Conservation (phyloP, 2,113 vertebrate genomes). For the Ceratotherium simum region DNA sequence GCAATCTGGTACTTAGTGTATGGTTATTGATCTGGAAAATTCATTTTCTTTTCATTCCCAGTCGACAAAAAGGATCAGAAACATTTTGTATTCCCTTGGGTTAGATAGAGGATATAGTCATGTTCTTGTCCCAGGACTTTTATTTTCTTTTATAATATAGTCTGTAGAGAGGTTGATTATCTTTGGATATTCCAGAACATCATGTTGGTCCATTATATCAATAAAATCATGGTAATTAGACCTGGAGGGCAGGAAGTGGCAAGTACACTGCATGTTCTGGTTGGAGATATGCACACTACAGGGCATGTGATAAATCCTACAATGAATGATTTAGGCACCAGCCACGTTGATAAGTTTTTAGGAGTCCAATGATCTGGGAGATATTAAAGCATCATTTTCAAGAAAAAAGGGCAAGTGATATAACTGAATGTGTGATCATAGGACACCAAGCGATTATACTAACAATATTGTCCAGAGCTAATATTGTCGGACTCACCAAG, state of each 20-base stretch:
- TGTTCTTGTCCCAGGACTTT: not conserved
- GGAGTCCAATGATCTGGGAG: not conserved
- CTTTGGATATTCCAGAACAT: not conserved
- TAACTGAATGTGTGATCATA: not conserved
- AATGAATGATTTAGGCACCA: not conserved
- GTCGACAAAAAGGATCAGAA: not conserved
- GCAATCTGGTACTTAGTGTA: not conserved
- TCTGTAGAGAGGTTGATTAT: not conserved
- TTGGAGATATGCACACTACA: not conserved
- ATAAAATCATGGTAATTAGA: not conserved
- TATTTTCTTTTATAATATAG: not conserved
- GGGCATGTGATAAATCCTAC: not conserved
- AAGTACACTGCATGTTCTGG: not conserved
- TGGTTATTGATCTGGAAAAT: not conserved
- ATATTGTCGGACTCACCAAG: not conserved
- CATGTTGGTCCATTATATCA: not conserved
- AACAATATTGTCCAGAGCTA: not conserved
- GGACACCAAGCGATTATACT: not conserved
- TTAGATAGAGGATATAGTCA: not conserved
- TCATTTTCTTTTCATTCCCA: not conserved
- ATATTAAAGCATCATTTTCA: not conserved
- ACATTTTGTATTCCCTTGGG: too few species aligned
- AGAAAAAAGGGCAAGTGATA: not conserved
- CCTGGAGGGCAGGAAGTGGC: not conserved
- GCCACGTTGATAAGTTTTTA: not conserved